Evolutionary conservation across 1,140 invertebrate genomes (phyloP).

Genomic region (Oryzaephilus surinamensis): DNA sequence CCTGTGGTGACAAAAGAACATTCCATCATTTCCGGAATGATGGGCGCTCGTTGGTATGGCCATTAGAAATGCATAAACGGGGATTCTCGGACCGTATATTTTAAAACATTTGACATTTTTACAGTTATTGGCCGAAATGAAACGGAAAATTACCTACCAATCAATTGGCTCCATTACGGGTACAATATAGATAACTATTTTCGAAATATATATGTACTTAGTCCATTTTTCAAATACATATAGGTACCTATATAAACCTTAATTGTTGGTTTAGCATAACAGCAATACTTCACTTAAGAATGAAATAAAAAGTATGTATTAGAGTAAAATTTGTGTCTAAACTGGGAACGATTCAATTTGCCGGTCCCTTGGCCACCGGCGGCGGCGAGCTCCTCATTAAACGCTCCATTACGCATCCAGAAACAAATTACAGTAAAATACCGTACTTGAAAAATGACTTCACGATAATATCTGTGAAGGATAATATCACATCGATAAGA

Average conservation of each 20-base stretch:
- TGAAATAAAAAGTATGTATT: constrained; percentile 7
- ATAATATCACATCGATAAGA: neutral
- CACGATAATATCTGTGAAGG: constrained; percentile 31
- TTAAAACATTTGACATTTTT: constrained; percentile 15
- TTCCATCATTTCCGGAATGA: constrained; percentile 35
- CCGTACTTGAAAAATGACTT: constrained; percentile 28
- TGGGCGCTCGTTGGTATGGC: too few species aligned
- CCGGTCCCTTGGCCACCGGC: constrained; percentile 34
- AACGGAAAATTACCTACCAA: constrained; percentile 18
- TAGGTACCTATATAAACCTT: too few species aligned
- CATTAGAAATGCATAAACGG: constrained; percentile 29
- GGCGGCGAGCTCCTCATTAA: constrained; percentile 34
- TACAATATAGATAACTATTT: too few species aligned
- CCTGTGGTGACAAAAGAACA: constrained; percentile 36
- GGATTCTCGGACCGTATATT: constrained; percentile 13
- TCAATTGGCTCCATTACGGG: too few species aligned
- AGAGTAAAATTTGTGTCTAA: constrained; percentile 5
- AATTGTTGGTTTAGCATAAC: too few species aligned
- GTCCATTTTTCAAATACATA: too few species aligned
- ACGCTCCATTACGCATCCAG: constrained; percentile 34
- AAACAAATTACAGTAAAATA: constrained; percentile 34
- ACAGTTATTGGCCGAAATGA: constrained; percentile 16
- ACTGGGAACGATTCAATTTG: constrained; percentile 32
- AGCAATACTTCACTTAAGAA: too few species aligned
- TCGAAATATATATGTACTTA: too few species aligned